phyloP scores from a whole-genome alignment of 2,797 vertebrate genomes.

The Enteromius argenteus region DNA sequence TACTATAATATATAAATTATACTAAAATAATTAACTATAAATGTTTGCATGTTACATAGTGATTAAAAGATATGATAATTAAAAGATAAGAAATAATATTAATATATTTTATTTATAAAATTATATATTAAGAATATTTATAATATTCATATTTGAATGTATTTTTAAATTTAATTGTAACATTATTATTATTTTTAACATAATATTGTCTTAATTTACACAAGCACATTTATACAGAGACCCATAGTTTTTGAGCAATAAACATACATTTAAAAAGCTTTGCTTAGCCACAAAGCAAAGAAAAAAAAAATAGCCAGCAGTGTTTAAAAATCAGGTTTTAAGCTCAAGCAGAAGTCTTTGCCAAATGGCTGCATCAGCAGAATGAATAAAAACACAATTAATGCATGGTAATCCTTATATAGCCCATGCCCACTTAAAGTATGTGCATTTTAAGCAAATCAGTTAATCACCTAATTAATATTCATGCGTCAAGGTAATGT shows the following conservation, averaged over 20 bases:
- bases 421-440: not conserved
- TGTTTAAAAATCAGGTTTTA: not conserved
- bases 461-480: not conserved
- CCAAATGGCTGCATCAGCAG: not conserved
- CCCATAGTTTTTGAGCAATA: not conserved
- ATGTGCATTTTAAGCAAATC: not conserved
- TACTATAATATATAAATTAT: not conserved
- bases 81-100: not conserved
- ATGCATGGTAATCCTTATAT: constrained; percentile 6
- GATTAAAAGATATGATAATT: not conserved
- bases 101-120: not conserved
- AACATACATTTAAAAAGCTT: not conserved
- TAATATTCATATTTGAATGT: not conserved
- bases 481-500: not conserved
- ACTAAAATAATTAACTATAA: not conserved
- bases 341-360: not conserved
- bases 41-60: not conserved
- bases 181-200: not conserved
- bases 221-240: not conserved
- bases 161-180: not conserved
- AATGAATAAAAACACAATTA: constrained; percentile 14
- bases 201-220: not conserved
- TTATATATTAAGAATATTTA: too few species aligned
- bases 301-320: not conserved
- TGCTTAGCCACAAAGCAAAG: not conserved